Base-by-base conservation (phyloP, 1,140 invertebrate genomes). In the Chlorops oryzae region DNA sequence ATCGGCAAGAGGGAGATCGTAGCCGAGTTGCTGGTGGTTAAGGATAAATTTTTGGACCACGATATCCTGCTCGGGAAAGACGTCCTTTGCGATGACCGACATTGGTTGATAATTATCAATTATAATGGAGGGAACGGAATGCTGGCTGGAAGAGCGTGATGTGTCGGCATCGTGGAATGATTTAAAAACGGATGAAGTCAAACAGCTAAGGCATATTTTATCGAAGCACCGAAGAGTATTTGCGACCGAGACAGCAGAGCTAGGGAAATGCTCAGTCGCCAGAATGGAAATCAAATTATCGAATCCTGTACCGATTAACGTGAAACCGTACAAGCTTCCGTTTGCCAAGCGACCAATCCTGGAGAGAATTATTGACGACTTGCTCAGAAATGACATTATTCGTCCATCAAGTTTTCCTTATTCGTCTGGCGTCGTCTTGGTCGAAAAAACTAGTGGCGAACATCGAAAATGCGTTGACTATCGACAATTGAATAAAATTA, bases 401-500 rank as follows among this genome's bases (percentile, higher is more conserved):
- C 27, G 51, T 13, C 49, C 52, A n/a, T 56, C 52, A 6, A 48
- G 57, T 15, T 61, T 58, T 2, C 43, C 55, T 4, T 73, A 52
- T 47, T 52, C 58, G 0, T 55, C 52, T 5, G 52, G 55, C 3
- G 48, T 65, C 10, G 41, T 71, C 7, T 28, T 63, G 6, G 59
- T 63, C 3, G 49, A 53, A n/a, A 71, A 71, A 37, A 61, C 59
- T 23, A 54, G 51, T 35, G 50, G 40, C 2, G 41, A 59, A 49
- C 24, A 50, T 18, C 35, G 59, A 15, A 45, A 57, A 28, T 54
- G 47, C 44, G 47, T 61, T 15, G 55, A 61, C 49, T 59, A 40
- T 40, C 27, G 53, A 17, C n/a, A 20, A 13, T 38, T 75, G 28
- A 76, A 76, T 55, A 56, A 65, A 32, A 58, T 60, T 12, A 73